Percentiles rank a stretch among this genome's conserved stretches.
Evolutionary conservation across 1,140 invertebrate species (phyloP).

Genomic region (Drosophila albomicans): DNA sequence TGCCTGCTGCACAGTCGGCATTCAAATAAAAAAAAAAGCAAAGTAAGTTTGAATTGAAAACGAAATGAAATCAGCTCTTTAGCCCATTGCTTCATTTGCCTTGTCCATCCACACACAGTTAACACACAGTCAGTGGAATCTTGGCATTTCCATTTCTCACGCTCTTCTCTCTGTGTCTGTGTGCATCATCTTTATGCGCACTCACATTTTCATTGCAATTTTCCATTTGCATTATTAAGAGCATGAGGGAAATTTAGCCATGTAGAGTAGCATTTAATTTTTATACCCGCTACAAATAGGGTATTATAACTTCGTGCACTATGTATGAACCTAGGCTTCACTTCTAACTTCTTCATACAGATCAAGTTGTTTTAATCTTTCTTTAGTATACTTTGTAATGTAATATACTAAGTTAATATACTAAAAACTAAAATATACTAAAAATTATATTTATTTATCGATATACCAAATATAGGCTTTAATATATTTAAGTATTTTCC

Average conservation of each 20-base stretch:
- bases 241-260: constrained; percentile 63
- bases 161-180: not conserved
- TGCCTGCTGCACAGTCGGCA: constrained; percentile 5
- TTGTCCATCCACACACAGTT: constrained; percentile 5
- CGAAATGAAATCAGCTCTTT: constrained; percentile 79
- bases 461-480: no score
- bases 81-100: constrained; percentile 50
- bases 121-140: not conserved
- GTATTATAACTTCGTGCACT: no score
- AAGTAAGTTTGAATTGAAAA: constrained; percentile 78
- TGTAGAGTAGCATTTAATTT: constrained; percentile 51
- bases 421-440: no score
- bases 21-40: constrained; percentile 54
- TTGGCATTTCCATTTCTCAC: not conserved
- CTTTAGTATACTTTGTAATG: no score
- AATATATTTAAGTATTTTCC: no score
- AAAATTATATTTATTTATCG: no score
- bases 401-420: no score
- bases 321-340: no score
- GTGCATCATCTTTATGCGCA: constrained; percentile 8
- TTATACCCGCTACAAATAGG: no score
- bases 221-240: constrained; percentile 72
- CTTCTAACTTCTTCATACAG: no score
- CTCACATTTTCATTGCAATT: constrained; percentile 21
- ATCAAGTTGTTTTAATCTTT: no score